Percentiles rank a stretch among this genome's conserved stretches.
These are phyloP conservation scores for Kryptopterus vitreolus DNA, from an alignment of 2,797 vertebrate genomes.

Conservation along the genomic window DNA sequence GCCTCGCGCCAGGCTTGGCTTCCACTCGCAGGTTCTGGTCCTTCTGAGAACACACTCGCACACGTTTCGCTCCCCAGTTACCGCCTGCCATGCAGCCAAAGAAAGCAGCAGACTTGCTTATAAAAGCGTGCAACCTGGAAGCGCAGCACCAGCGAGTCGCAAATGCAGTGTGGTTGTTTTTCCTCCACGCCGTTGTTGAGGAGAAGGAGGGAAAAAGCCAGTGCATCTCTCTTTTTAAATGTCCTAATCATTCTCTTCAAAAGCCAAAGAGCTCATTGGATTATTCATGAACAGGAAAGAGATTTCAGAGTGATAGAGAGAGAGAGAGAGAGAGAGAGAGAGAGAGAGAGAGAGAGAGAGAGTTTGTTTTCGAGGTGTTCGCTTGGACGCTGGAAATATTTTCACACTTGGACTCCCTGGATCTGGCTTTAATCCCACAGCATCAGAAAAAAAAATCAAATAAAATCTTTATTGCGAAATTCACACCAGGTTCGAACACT, in stretches of 20 bases:
- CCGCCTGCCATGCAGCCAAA: conserved; percentile 62
- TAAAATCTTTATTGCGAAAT: not conserved
- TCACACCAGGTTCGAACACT: not conserved
- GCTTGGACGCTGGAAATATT: not conserved
- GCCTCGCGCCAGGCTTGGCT: conserved; percentile 61
- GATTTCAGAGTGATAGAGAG: no score
- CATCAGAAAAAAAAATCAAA: not conserved
- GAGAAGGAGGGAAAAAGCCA: conserved; percentile 16
- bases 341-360: no score
- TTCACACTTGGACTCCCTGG: not conserved
- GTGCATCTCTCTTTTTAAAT: not conserved
- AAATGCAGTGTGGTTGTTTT: conserved; percentile 45
- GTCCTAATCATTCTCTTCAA: not conserved
- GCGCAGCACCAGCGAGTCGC: conserved; percentile 45
- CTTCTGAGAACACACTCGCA: conserved; percentile 52
- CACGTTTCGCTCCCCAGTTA: conserved; percentile 57
- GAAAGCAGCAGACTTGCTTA: conserved; percentile 61
- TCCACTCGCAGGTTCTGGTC: conserved; percentile 47
- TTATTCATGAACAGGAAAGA: not conserved
- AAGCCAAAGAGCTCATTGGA: not conserved
- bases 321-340: no score
- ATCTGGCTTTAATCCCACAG: not conserved
- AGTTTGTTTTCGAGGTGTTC: not conserved
- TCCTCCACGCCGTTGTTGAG: conserved; percentile 47
- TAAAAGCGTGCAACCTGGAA: conserved; percentile 57